Percentiles rank a stretch among this genome's conserved stretches.
Evolutionary conservation across 2,113 vertebrate species (phyloP).

Genomic region (Coregonus clupeaformis): DNA sequence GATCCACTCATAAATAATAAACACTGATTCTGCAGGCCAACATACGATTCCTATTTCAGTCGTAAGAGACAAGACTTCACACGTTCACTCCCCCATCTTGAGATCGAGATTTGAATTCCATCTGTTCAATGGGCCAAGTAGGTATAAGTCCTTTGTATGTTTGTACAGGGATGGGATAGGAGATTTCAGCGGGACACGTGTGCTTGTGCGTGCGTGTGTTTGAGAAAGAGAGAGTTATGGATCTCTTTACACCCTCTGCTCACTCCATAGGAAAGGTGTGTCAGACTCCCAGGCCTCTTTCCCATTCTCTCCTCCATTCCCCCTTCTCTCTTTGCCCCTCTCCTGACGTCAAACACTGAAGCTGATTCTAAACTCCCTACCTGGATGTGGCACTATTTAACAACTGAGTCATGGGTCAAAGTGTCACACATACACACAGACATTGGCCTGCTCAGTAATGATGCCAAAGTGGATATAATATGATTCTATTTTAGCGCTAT

Average conservation of each 20-base stretch:
- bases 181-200: neutral
- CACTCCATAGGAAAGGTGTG: slow-evolving; percentile 11
- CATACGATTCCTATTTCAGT: neutral
- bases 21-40: too few species aligned
- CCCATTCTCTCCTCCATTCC: neutral
- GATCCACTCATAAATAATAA: too few species aligned
- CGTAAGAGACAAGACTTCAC: neutral
- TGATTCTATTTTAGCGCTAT: slow-evolving; percentile 53
- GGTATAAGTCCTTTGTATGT: neutral
- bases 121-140: neutral
- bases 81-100: neutral
- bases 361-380: slow-evolving; percentile 38
- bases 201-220: neutral
- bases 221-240: neutral
- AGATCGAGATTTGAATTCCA: neutral
- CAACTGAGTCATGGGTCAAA: slow-evolving; percentile 57
- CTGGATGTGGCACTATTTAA: slow-evolving; percentile 40
- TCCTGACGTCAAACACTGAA: slow-evolving; percentile 55
- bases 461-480: slow-evolving; percentile 39
- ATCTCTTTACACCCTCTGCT: slow-evolving; percentile 21
- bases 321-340: slow-evolving; percentile 3
- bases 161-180: neutral
- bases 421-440: slow-evolving; percentile 33
- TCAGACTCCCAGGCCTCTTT: neutral
- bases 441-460: neutral